Conservation (phyloP, 2,888 invertebrate species). For the Dioctria linearis region DNA sequence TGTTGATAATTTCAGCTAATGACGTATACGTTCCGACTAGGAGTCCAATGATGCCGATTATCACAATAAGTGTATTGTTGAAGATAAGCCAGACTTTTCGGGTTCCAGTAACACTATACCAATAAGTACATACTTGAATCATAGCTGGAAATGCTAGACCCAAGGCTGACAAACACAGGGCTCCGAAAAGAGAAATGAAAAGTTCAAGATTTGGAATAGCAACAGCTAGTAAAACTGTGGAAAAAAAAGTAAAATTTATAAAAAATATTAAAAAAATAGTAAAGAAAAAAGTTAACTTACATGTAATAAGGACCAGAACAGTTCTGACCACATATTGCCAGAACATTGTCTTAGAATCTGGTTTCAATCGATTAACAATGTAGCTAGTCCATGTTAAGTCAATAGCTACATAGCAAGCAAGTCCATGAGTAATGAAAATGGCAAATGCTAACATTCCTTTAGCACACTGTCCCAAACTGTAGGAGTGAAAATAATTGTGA, state of each 20-base stretch:
- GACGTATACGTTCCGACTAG: slow-evolving; percentile 81
- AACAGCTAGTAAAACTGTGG: slow-evolving; percentile 84
- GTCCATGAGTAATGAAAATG: slow-evolving; percentile 92
- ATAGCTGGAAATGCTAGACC: slow-evolving; percentile 93
- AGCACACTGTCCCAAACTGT: slow-evolving; percentile 80
- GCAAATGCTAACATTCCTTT: slow-evolving; percentile 83
- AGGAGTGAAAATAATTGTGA: no score
- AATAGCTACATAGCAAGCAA: slow-evolving; percentile 96
- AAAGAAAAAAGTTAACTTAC: slow-evolving; percentile 75
- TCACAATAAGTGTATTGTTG: slow-evolving; percentile 77
- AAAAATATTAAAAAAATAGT: neutral
- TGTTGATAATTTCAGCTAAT: slow-evolving; percentile 76
- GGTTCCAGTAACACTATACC: slow-evolving; percentile 77
- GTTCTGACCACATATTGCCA: slow-evolving; percentile 89
- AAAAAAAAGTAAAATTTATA: no score
- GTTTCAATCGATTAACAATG: slow-evolving; percentile 75
- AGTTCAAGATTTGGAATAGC: slow-evolving; percentile 88
- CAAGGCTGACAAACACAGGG: slow-evolving; percentile 88
- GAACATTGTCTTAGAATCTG: slow-evolving; percentile 75
- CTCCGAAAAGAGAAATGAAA: slow-evolving; percentile 88
- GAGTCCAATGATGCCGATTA: slow-evolving; percentile 79
- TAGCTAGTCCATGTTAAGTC: slow-evolving; percentile 93
- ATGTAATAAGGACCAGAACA: slow-evolving; percentile 83
- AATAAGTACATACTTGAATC: slow-evolving; percentile 87
- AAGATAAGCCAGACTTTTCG: slow-evolving; percentile 75